Evolutionary conservation across 2,888 invertebrate genomes (phyloP), one percentile per base, ranked within the genome.

Genomic region (Xylocampa areola): DNA sequence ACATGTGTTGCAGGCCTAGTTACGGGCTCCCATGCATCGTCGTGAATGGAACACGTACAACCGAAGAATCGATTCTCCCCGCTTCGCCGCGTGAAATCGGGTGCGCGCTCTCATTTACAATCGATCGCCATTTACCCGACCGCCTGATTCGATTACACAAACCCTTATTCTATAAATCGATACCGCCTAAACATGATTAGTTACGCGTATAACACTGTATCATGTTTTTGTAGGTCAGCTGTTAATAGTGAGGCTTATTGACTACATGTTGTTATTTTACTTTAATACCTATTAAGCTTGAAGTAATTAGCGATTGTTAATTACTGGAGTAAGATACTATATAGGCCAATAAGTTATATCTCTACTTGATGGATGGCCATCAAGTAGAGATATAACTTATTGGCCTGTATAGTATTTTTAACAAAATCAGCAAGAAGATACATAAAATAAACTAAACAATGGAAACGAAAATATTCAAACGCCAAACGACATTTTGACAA

Each of bases 1-100:
- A 55, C 57, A 65, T 55, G 39, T 62, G 36, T 33, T 37, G 57
- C 29, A 30, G 59, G 55, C 51, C 66, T 65, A 72, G 75, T 78
- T 79, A 80, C 70, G 63, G 68, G 75, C 77, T 78, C 76, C 79
- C 68, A 67, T 69, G 71, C 78, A 74, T 79, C 75, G 72, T 79
- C 75, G 72, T 80, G 82, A 87, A 86, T 85, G 78, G 80, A 79
- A 79, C 87, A 81, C 79, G 84, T 80, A 80, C 76, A 71, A 73
- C 72, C 76, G 77, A 73, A 73, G 80, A 89, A 92, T 92, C 91
- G 89, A 92, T 93, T 92, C 80, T 80, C 84, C 82, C 73, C 90
- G 89, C 81, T 82, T 75, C 80, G 75, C 77, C 84, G 91, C 91
- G 90, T 94, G 91, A 92, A 94, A 93, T 93, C 90, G 87, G 85